These are phyloP conservation scores for Protonemura montana DNA, from an alignment of 2,888 invertebrate genomes.

Conservation along the genomic window DNA sequence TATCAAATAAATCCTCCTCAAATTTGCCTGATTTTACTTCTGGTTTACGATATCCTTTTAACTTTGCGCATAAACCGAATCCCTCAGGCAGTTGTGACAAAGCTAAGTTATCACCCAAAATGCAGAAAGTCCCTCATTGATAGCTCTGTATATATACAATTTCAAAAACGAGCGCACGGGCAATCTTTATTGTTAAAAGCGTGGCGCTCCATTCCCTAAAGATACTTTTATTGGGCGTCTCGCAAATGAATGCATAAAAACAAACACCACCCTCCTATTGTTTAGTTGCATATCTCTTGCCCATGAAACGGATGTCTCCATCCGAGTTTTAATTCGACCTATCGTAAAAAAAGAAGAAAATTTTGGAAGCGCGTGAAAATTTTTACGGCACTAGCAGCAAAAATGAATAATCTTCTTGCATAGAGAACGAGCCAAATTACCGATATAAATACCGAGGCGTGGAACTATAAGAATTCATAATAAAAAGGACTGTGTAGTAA, in stretches of 20 bases:
- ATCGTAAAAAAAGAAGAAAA: slow-evolving; percentile 26
- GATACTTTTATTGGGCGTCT: slow-evolving; percentile 29
- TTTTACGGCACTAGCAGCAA: slow-evolving; percentile 26
- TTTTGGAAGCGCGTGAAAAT: slow-evolving; percentile 24
- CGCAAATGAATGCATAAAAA: slow-evolving; percentile 35
- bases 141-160: neutral
- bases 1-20: too few relatives aligned
- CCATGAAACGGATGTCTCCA: neutral
- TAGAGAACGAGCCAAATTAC: slow-evolving; percentile 32
- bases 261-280: slow-evolving; percentile 20
- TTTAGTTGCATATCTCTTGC: slow-evolving; percentile 26
- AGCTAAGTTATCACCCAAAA: slow-evolving; percentile 22
- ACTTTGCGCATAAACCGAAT: neutral
- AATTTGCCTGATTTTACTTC: neutral
- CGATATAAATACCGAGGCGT: slow-evolving; percentile 36
- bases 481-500: slow-evolving; percentile 31
- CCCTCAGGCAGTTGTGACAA: slow-evolving; percentile 1
- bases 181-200: slow-evolving; percentile 37
- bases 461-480: slow-evolving; percentile 38
- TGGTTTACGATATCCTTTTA: neutral
- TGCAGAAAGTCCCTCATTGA: neutral
- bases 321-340: slow-evolving; percentile 29
- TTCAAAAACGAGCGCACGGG: neutral
- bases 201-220: slow-evolving; percentile 26
- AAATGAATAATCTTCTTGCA: slow-evolving; percentile 39